Base-by-base conservation (phyloP, 2,888 invertebrate genomes). In the Nomada fucata region DNA sequence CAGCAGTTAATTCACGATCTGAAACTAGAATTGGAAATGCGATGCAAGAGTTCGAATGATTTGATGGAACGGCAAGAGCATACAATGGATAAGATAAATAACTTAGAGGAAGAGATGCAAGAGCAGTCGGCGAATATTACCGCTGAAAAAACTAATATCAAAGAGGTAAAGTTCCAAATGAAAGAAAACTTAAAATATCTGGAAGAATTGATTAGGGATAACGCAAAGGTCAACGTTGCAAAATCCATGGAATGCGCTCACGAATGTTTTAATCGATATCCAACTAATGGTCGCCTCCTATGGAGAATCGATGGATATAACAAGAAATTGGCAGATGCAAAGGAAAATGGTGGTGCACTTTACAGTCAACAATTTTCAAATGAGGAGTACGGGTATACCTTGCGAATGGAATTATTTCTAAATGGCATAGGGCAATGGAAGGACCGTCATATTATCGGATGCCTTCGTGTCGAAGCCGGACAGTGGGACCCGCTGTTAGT, bases 391-490 rank as follows among this genome's bases (percentile, higher is more conserved):
- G 97, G 97, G n/a, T 97, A 97, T 92, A 96, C 96, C 3, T 91
- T 97, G 26, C 95, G 96, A 93, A 96, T 96, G 36, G 95, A 97
- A 88, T 92, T 97, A 1, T 95, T 96, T 90, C 92, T 97, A 42
- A 97, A 97, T 91, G 97, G 97, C 9, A 95, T 96, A 68, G 97
- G 97, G 52, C 96, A 96, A 82, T 97, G 97, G 97, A 96, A 95
- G 90, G 97, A 96, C 0, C 95, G 97, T 0, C 96, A 97, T 91
- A 92, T 97, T 67, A 96, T 97, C 59, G 95, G 96, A 11, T 96
- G 96, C 0, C 94, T 97, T 59, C 95, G 96, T 63, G 95, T 97
- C 1, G 94, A 97, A 47, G 95, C 95, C 2, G 97, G 97, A 0
- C 96, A 96, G 50, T 97, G 96, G 93, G 97, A 97, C 94, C 94